Base-by-base conservation (phyloP, 1,140 invertebrate species). In the Pseudomyrmex pallidus region DNA sequence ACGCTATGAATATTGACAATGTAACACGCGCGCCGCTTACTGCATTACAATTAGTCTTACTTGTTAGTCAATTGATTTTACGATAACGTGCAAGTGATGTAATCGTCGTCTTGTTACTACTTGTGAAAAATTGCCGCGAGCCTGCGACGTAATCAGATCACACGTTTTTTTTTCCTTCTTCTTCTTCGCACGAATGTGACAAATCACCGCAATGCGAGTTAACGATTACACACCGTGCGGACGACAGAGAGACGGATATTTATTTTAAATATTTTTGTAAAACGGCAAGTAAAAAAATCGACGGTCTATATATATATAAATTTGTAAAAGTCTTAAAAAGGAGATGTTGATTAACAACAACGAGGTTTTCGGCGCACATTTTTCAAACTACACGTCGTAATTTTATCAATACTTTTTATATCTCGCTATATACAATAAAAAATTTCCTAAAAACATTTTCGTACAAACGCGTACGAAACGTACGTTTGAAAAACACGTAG, bases 41-140 rank as follows among this genome's bases (percentile, higher is more conserved):
- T 87, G 84, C 64, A 74, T 15, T 62, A 62, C 83, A 85, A 82
- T 74, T 85, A 64, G 46, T n/a, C 57, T 87, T 86, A 70, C 17
- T 35, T 68, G 46, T 80, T 78, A 84, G 72, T 87, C 82, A 48
- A 35, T 74, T 72, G 68, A 50, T 66, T 35, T 72, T 85, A 88
- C 82, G 84, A 85, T 86, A 80, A 87, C 77, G 87, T 83, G 83
- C 77, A 87, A 63, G 67, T 78, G 35, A 35, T 35, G 25, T 82
- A 86, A 72, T 85, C 61, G 86, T 82, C 76, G 77, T 66, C 61
- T 57, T 74, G 57, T 64, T 85, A 64, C 17, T 54, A 22, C 8
- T 46, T 54, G 48, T n/a, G 48, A 44, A 83, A 83, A 83, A 83
- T 64, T 83, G 73, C 35, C 59, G 15, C 73, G 50, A 82, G 57